A percentile compares a stretch with the other conserved stretches of the same genome.
These are phyloP conservation scores for Anolis sagrei DNA, from an alignment of 2,113 vertebrate species.

Conservation along the genomic window DNA sequence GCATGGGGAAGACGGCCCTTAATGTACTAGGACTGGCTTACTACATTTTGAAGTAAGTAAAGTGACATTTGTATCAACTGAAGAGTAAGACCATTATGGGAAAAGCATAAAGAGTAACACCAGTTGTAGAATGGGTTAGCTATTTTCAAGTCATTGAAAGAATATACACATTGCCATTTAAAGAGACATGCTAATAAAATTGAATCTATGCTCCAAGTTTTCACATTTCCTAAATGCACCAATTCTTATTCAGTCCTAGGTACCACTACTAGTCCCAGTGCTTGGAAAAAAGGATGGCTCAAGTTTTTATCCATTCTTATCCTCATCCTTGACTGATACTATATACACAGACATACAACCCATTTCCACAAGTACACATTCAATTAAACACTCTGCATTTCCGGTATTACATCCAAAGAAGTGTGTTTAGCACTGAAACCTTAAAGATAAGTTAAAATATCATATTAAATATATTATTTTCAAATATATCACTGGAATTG, in stretches of 20 bases:
- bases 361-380: too few relatives aligned
- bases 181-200: background rate
- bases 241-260: too few relatives aligned
- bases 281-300: too few relatives aligned
- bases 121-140: background rate
- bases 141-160: background rate
- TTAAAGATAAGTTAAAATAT: background rate
- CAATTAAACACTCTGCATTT: too few relatives aligned
- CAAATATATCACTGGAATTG: conserved; percentile 43
- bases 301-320: too few relatives aligned
- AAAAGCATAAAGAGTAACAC: background rate
- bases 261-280: too few relatives aligned
- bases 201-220: too few relatives aligned
- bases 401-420: background rate
- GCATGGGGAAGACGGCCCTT: too few relatives aligned
- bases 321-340: too few relatives aligned
- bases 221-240: too few relatives aligned
- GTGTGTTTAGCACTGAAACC: background rate
- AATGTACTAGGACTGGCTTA: background rate
- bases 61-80: background rate
- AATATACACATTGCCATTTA: background rate
- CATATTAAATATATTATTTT: conserved; percentile 24
- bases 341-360: too few relatives aligned
- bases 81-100: background rate
- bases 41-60: background rate